These are phyloP conservation scores for Macquaria ambigua DNA, from an alignment of 2,113 vertebrate genomes.

Conservation along the genomic window DNA sequence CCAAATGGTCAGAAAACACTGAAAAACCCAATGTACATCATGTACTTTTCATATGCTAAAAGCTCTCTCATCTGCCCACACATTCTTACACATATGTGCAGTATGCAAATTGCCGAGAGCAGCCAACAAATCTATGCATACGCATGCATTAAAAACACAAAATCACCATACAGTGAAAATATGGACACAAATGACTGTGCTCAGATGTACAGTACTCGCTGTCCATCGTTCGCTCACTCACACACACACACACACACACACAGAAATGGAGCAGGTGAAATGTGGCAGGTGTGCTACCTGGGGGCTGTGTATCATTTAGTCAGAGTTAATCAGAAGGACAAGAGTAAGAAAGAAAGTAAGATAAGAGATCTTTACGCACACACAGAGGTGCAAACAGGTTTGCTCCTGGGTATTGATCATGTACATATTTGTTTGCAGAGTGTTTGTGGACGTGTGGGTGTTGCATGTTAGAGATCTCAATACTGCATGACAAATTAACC, in stretches of 20 bases:
- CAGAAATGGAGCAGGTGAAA: constrained; percentile 46
- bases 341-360: constrained; percentile 28
- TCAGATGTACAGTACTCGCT: background rate
- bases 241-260: constrained; percentile 15
- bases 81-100: constrained; percentile 45
- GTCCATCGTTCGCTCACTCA: background rate
- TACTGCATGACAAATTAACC: constrained; percentile 74
- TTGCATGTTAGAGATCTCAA: constrained; percentile 39
- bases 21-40: background rate
- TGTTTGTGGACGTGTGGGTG: constrained; percentile 56
- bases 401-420: constrained; percentile 47
- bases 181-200: background rate
- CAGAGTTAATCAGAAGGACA: constrained; percentile 17
- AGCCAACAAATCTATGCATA: constrained; percentile 6
- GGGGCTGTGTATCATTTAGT: constrained; percentile 47
- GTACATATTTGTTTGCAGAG: constrained; percentile 40
- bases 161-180: background rate
- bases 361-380: constrained; percentile 35
- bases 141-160: background rate
- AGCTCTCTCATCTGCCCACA: constrained; percentile 46
- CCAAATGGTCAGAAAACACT: constrained; percentile 14
- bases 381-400: constrained; percentile 27
- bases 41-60: constrained; percentile 26
- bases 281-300: constrained; percentile 52
- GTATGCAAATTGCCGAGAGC: constrained; percentile 52